Evolutionary conservation across 2,888 invertebrate species (phyloP).

Genomic region (Chironomus riparius): DNA sequence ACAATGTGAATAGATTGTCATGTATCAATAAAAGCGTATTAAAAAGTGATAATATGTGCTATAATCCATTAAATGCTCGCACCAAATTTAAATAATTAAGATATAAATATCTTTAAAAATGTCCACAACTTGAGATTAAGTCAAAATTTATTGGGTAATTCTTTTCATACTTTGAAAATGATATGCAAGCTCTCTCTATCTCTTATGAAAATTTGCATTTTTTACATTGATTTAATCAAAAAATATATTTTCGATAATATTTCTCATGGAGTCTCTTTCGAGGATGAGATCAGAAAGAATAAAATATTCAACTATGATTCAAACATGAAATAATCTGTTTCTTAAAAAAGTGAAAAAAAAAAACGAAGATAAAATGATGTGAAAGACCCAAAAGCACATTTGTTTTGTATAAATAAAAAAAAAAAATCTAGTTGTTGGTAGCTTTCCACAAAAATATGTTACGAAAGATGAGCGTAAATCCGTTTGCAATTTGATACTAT

Average conservation of each 20-base stretch:
- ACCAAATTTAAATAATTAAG: conserved; percentile 23
- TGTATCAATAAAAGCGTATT: neutral
- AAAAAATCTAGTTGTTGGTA: too few species aligned
- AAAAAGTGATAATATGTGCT: neutral
- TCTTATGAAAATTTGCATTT: neutral
- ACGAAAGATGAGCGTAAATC: neutral
- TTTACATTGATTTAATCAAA: neutral
- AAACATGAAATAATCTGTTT: neutral
- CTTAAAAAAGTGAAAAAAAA: neutral
- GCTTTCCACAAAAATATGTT: neutral
- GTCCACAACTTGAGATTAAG: neutral
- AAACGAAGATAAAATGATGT: neutral
- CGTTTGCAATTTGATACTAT: conserved; percentile 22
- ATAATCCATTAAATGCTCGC: conserved; percentile 12
- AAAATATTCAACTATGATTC: neutral
- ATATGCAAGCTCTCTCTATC: neutral
- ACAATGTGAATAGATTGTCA: neutral
- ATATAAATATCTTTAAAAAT: conserved; percentile 22
- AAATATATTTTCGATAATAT: neutral
- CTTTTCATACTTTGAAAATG: neutral
- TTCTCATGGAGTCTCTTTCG: neutral
- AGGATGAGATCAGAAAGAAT: neutral
- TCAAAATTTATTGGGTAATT: neutral
- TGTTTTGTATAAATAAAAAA: too few species aligned
- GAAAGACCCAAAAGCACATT: neutral